Evolutionary conservation across 2,797 vertebrate genomes (phyloP).

Genomic region (Scolopax bukidnonensis): DNA sequence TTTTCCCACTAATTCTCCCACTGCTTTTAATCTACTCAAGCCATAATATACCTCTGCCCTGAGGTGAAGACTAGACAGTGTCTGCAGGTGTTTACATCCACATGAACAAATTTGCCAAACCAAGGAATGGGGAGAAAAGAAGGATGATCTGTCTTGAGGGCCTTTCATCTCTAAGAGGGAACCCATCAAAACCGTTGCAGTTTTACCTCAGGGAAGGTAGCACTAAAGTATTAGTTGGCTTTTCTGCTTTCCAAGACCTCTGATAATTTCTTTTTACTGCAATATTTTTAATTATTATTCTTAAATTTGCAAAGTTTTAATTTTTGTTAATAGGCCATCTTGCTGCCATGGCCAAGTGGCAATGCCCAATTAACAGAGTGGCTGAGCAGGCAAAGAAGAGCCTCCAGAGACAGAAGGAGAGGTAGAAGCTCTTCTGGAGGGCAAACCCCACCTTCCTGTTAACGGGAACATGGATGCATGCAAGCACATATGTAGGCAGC

Average conservation of each 20-base stretch:
- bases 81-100: background rate
- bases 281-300: background rate
- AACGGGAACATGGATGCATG: accelerated
- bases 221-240: background rate
- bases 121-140: background rate
- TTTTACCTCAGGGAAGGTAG: background rate
- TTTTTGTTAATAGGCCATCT: background rate
- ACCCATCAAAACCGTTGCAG: background rate
- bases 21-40: background rate
- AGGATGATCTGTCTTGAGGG: background rate
- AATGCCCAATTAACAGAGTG: background rate
- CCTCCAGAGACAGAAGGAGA: background rate
- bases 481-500: background rate
- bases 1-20: background rate
- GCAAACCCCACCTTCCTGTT: background rate
- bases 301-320: background rate
- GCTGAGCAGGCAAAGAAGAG: background rate
- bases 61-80: background rate
- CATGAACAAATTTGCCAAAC: background rate
- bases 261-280: background rate
- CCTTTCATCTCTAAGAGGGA: background rate
- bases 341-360: background rate
- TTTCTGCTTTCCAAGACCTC: background rate
- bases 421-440: background rate
- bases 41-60: background rate